These are phyloP conservation scores for Coenonympha arcania DNA, from an alignment of 2,888 invertebrate genomes.

Conservation along the genomic window DNA sequence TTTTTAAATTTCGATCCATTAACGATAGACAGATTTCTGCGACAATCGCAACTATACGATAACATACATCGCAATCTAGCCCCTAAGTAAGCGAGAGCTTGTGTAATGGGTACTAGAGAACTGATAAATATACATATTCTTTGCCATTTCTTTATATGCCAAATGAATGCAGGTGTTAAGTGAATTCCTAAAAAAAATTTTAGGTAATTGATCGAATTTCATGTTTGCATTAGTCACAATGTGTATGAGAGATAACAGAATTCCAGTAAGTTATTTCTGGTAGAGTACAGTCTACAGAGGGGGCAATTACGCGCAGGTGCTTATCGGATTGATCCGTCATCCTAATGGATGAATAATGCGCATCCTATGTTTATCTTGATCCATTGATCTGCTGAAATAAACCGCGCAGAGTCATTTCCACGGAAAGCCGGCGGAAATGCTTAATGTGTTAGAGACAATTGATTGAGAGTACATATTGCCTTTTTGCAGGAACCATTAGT, in stretches of 20 bases:
- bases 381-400: conserved; percentile 5
- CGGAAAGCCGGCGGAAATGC: conserved; percentile 2
- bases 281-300: too few relatives aligned
- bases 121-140: too few relatives aligned
- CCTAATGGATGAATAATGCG: conserved; percentile 1
- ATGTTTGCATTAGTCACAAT: not conserved
- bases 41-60: too few relatives aligned
- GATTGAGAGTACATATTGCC: not conserved
- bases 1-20: too few relatives aligned
- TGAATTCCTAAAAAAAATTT: too few relatives aligned
- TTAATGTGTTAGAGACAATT: conserved; percentile 4
- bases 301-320: conserved; percentile 7
- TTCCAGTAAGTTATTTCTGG: conserved; percentile 1
- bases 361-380: conserved; percentile 7
- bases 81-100: too few relatives aligned
- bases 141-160: too few relatives aligned
- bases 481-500: not conserved
- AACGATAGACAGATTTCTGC: too few relatives aligned
- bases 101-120: too few relatives aligned
- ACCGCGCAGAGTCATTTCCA: not conserved
- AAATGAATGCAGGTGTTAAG: too few relatives aligned
- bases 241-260: not conserved
- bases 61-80: too few relatives aligned
- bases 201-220: too few relatives aligned
- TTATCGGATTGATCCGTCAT: conserved; percentile 7